phyloP scores from a whole-genome alignment of 2,797 vertebrate species.

The Lindbergichthys nudifrons region DNA sequence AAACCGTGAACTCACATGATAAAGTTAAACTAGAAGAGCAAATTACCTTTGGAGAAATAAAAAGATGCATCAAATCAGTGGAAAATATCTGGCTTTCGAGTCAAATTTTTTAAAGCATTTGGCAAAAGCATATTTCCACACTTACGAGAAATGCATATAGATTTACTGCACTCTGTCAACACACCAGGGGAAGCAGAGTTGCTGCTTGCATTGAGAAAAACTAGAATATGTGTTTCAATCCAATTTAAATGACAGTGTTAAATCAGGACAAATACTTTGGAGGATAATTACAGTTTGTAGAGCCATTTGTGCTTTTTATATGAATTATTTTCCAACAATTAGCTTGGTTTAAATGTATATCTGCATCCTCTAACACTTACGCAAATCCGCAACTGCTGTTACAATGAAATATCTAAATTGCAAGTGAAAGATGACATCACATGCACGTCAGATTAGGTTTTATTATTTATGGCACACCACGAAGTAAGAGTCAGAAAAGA shows the following conservation, averaged over 20 bases:
- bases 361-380: neutral
- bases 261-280: neutral
- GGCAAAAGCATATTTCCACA: no score
- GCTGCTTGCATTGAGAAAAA: neutral
- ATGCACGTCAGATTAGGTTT: constrained; percentile 37
- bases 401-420: constrained; percentile 28
- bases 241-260: neutral
- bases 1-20: no score
- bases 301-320: neutral
- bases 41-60: no score
- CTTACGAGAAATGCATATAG: no score
- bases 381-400: neutral
- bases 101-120: no score
- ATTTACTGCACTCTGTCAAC: constrained; percentile 5
- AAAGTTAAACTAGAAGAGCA: no score
- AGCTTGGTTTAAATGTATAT: neutral
- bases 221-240: neutral
- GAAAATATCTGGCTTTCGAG: no score
- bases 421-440: constrained; percentile 55
- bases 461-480: constrained; percentile 58
- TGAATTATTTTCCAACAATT: neutral
- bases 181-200: constrained; percentile 7
- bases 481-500: constrained; percentile 55
- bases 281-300: neutral
- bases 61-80: no score